These are phyloP conservation scores for Sprattus sprattus DNA, from an alignment of 2,113 vertebrate genomes.

Conservation along the genomic window DNA sequence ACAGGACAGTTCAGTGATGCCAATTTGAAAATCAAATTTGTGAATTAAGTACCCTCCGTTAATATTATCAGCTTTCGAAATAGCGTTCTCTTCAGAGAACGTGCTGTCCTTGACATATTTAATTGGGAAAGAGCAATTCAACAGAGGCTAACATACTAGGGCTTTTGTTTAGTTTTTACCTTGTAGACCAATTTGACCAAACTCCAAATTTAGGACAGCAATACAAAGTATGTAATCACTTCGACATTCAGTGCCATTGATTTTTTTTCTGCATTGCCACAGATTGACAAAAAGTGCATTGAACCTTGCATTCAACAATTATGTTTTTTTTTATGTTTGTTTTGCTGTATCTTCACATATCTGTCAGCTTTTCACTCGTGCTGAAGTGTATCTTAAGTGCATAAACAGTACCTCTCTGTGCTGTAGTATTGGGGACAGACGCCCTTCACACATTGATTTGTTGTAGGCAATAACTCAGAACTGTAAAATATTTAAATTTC, in stretches of 20 bases:
- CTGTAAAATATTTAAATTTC: conserved; percentile 77
- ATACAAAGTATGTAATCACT: conserved; percentile 25
- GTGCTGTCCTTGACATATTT: background rate
- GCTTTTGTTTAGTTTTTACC: background rate
- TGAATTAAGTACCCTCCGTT: background rate
- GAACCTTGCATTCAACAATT: conserved; percentile 7
- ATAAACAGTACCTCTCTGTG: conserved; percentile 38
- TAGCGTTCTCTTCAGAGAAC: background rate
- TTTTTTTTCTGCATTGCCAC: conserved; percentile 35
- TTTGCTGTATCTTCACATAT: conserved; percentile 47
- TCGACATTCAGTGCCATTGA: conserved; percentile 58
- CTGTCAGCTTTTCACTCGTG: conserved; percentile 41
- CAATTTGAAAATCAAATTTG: background rate
- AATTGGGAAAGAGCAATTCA: background rate
- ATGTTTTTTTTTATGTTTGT: conserved; percentile 14
- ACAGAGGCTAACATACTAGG: background rate
- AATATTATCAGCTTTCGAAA: background rate
- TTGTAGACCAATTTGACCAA: background rate
- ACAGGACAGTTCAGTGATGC: background rate
- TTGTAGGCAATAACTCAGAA: conserved; percentile 75
- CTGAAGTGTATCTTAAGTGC: conserved; percentile 41
- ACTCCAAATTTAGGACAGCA: background rate
- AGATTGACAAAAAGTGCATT: conserved; percentile 23
- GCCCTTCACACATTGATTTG: conserved; percentile 62
- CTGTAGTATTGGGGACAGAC: conserved; percentile 60